Base-by-base conservation (phyloP, 2,797 vertebrate species). In the Myripristis jacobus region DNA sequence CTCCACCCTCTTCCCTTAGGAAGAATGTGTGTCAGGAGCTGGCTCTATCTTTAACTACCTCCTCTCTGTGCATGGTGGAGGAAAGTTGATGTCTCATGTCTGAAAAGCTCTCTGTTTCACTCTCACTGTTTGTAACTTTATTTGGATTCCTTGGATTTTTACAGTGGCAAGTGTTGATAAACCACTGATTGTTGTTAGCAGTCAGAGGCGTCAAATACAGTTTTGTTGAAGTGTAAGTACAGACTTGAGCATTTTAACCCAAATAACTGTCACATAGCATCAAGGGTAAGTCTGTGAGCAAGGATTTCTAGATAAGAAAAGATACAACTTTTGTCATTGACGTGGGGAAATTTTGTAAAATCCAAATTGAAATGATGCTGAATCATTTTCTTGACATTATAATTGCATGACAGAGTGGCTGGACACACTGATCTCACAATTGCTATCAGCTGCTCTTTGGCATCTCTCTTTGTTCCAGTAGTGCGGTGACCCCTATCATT, bases 1-100 rank as follows among this genome's bases (percentile, higher is more conserved):
- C 75, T 82, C 86, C 77, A 62, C 82, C 83, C 82, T 76, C 65
- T 70, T 88, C 79, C 82, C 67, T 77, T 51, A 70, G 75, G 77
- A 88, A 82, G 77, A 85, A 87, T 79, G 80, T 78, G 69, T 87
- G 87, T 88, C 81, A 84, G 77, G 77, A 84, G 59, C 77, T 77
- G 82, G 78, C 69, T 50, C 8, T 1, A 52, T 82, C 81, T 78
- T 81, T 52, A 79, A 77, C 60, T 18, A 57, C 71, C 71, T 80
- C 64, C 64, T 77, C 46, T 70, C 70, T 77, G 66, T 58, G 41
- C 38, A 54, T 19, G 19, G 59, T 8, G 13, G 51, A 73, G 84
- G 66, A 79, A 77, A 66, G 53, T 36, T 22, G 7, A 58, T 31
- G 46, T 70, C 57, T 31, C 13, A 7, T 36, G 55, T 59, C 48